Evolutionary conservation across 2,888 invertebrate species (phyloP).

Genomic region (Aphodius granarius): DNA sequence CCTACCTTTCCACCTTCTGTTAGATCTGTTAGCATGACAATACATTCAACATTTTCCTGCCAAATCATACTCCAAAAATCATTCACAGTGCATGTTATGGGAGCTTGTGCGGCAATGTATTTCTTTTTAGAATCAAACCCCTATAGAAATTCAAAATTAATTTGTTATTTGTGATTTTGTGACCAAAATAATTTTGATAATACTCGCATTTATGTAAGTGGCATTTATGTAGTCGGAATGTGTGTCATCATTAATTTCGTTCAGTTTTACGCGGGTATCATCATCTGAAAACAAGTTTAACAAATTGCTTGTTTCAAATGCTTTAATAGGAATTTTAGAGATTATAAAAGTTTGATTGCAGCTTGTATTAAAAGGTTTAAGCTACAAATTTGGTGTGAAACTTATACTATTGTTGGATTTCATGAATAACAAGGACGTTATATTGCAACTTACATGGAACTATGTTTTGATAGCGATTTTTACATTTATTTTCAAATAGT

Average conservation of each 20-base stretch:
- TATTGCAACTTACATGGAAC: slow-evolving; percentile 6
- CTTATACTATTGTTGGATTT: too few species aligned
- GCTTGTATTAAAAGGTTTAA: too few species aligned
- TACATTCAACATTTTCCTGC: slow-evolving; percentile 29
- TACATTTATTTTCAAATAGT: not conserved
- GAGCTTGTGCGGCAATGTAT: slow-evolving; percentile 47
- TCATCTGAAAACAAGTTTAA: slow-evolving; percentile 1
- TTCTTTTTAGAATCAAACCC: slow-evolving; percentile 41
- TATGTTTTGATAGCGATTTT: not conserved
- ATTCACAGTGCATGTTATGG: slow-evolving; percentile 39
- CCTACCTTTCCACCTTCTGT: slow-evolving; percentile 21
- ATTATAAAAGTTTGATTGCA: too few species aligned
- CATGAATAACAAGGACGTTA: too few species aligned
- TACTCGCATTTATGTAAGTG: slow-evolving; percentile 10
- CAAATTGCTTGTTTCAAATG: not conserved
- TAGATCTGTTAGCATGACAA: slow-evolving; percentile 25
- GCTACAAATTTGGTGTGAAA: too few species aligned
- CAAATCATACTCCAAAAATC: slow-evolving; percentile 47
- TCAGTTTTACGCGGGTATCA: not conserved
- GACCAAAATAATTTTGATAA: not conserved
- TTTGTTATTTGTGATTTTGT: not conserved
- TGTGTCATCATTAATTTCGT: not conserved
- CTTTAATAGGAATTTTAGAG: too few species aligned
- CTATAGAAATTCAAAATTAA: slow-evolving; percentile 32
- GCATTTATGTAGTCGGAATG: slow-evolving; percentile 13